Conservation (phyloP, 1,140 invertebrate species). For the Kradibia gibbosae region DNA sequence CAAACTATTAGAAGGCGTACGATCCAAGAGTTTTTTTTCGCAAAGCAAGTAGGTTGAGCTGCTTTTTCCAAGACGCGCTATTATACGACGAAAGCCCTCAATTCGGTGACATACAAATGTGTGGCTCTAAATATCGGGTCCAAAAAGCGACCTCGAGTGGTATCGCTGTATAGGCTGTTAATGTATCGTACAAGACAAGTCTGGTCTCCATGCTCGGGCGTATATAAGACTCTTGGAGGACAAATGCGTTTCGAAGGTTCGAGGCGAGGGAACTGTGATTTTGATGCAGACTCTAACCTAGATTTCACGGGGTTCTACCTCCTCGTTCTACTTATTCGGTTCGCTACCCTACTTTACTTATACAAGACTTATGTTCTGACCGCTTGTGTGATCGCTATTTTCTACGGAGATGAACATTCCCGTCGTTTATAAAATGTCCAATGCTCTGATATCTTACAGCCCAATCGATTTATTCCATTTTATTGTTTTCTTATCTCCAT, state of each 20-base stretch:
- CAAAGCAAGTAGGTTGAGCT: no score
- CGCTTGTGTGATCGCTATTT: not conserved
- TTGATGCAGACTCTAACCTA: slow-evolving; percentile 47
- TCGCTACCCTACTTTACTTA: slow-evolving; percentile 29
- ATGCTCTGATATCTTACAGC: no score
- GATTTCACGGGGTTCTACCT: slow-evolving; percentile 11
- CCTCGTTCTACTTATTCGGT: slow-evolving; percentile 19
- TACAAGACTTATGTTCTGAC: slow-evolving; percentile 38
- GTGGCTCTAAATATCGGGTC: no score
- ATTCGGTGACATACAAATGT: no score
- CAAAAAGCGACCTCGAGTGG: no score
- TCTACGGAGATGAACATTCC: not conserved
- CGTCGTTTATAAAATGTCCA: no score
- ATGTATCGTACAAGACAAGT: not conserved
- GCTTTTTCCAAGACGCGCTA: no score
- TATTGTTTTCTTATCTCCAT: no score
- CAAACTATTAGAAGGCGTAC: no score
- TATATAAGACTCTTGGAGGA: slow-evolving; percentile 33
- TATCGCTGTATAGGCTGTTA: not conserved
- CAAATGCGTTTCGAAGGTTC: slow-evolving; percentile 28
- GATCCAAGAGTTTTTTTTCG: no score
- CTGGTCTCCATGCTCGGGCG: not conserved
- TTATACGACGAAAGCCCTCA: no score
- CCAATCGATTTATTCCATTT: no score
- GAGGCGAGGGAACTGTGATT: slow-evolving; percentile 28